Evolutionary conservation across 1,140 invertebrate species (phyloP), one percentile per base, ranked within the genome.

Genomic region (Panagrolaimus sp.): DNA sequence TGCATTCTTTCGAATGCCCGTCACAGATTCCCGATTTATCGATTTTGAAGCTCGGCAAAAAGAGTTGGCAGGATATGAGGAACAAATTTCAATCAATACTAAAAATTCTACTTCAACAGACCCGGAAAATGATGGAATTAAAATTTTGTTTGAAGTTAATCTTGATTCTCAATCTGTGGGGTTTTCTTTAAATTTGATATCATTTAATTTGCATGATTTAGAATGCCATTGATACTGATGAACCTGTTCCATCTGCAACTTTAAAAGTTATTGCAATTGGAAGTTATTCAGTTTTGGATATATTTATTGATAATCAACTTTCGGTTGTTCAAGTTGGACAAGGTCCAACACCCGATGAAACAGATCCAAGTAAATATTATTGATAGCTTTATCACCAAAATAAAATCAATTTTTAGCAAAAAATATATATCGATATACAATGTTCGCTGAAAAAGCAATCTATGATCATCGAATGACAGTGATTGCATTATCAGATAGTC

Each of bases 1-100:
- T 0, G 79, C 75, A 7, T 46, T 76, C n/a, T 76, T 79, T 44
- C 77, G 77, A 21, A 76, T 76, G 77, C 75, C 75, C 17, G 63
- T 80, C 26, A 79, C 75, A 5, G 75, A 76, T 63, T 64, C 76
- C 0, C 24, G 75, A 15, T 76, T 68, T 47, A 76, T 76, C 46
- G 74, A 76, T 52, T 76, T 76, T 67, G 75, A 76, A 62, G 43
- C 63, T 26, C 74, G 78, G 10, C 55, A 67, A 47, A 76, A 47
- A 48, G 76, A 76, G 58, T 28, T 76, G 24, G 32, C 65, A 15
- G 72, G 79, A 63, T 76, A 74, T 38, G 75, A 76, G 47, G 52
- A 78, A 43, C 63, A 45, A 10, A 76, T 76, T 69, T n/a, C 52
- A 12, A 12, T 21, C 14, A 58, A 58, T 58, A 26, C 52, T 12